Base-by-base conservation (phyloP, 2,797 vertebrate genomes). In the Microctenopoma stevenorrisi region DNA sequence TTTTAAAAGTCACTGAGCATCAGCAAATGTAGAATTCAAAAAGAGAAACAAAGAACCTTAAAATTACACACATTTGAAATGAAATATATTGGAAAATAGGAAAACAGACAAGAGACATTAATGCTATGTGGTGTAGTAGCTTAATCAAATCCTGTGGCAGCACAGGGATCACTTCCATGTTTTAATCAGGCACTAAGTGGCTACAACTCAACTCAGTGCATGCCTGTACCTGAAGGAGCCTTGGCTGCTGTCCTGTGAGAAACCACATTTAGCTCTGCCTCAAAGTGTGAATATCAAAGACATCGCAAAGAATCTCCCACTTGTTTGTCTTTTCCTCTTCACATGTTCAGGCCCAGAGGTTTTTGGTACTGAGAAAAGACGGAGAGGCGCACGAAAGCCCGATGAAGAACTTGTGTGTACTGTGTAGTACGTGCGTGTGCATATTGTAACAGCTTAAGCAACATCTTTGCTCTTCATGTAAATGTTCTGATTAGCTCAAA, bases 141-240 rank as follows among this genome's bases (percentile, higher is more conserved):
- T 77, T 83, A 78, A 87, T 83, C 83, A 79, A 78, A 82, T 84
- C 79, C 73, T 58, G 61, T 74, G 83, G 81, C 84, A 89, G 85
- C 82, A 76, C 68, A 58, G 79, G 72, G 84, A 88, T 79, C 89
- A 79, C 91, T 92, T 91, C 87, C 77, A 86, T 87, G 75, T 91
- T 88, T 92, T 91, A 92, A 92, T 90, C 84, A 89, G 87, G 92
- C 90, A 89, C 87, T 93, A 93, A 93, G 90, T 93, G 91, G 88
- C 82, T 92, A 80, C 85, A 86, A 84, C 79, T 91, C 87, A 83
- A 79, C 33, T 35, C 79, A 63, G 63, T 79, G 83, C 81, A 76
- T 79, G 86, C 71, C 81, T 83, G 63, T 85, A 87, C 81, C 79
- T 89, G 88, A 90, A 90, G 86, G 83, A 90, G 76, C 58, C 79